These are phyloP conservation scores for Acleris emargana DNA, from an alignment of 2,888 invertebrate genomes.

Conservation along the genomic window DNA sequence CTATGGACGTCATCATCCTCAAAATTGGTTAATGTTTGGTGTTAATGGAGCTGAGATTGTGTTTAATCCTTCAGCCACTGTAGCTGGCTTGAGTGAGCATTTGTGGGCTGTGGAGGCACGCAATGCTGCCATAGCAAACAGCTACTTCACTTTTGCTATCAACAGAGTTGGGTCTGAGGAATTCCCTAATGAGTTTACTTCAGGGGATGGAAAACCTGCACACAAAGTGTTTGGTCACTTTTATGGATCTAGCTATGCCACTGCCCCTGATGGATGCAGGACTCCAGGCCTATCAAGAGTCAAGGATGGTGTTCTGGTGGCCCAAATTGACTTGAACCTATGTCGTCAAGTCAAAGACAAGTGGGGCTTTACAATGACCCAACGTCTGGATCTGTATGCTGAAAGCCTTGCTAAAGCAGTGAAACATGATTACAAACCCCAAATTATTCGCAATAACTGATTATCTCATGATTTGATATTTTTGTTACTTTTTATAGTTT, in stretches of 20 bases:
- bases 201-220: conserved; percentile 87
- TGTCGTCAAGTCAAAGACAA: conserved; percentile 97
- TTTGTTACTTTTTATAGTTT: background rate
- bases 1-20: conserved; percentile 98
- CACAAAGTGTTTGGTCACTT: conserved; percentile 97
- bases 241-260: conserved; percentile 97
- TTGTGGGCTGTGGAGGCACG: conserved; percentile 98
- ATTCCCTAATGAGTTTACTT: conserved; percentile 86
- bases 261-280: conserved; percentile 96
- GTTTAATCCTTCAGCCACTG: conserved; percentile 99
- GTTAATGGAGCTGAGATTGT: conserved; percentile 99
- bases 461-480: background rate
- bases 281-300: conserved; percentile 93
- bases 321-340: conserved; percentile 96
- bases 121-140: conserved; percentile 98
- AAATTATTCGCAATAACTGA: conserved; percentile 51
- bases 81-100: conserved; percentile 91
- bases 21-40: conserved; percentile 99
- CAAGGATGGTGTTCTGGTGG: conserved; percentile 93
- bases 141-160: conserved; percentile 95
- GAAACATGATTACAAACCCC: conserved; percentile 62
- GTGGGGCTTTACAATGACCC: conserved; percentile 99
- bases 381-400: conserved; percentile 95
- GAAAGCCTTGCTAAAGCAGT: conserved; percentile 84
- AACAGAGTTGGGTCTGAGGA: conserved; percentile 97